Evolutionary conservation across 2,113 vertebrate genomes (phyloP), one percentile per base, ranked within the genome.

Genomic region (Xyliphius kryptos): DNA sequence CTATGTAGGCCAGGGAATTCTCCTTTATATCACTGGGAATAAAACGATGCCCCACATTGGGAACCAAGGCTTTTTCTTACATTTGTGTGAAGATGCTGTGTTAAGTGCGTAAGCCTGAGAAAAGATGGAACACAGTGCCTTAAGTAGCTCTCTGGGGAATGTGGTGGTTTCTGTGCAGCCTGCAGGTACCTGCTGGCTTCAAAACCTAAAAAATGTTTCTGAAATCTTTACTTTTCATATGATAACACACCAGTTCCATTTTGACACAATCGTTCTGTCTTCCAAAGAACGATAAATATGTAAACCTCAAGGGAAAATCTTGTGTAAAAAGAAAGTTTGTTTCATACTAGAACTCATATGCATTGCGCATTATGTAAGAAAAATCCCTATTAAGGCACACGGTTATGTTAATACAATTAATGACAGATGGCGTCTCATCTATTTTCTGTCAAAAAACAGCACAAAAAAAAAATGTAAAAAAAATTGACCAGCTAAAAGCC

Each of bases 101-200:
- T 58, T 68, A 62, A 59, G 66, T 47, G 61, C 43, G 52, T 59
- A 44, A 56, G 64, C 50, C 67, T 47, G 68, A 61, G 48, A 32
- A 72, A 60, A 67, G 67, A 70, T 54, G 60, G 63, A 62, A 64
- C 66, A 48, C 41, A 44, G 20, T 49, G 21, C 73, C 62, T 60
- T 63, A 68, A 71, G 66, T 63, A 63, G 58, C 74, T 77, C 73
- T 66, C 68, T 32, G 20, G 66, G 66, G 62, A 64, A 7, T 7
- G 16, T 9, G 21, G 19, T 12, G 15, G 64, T 64, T 49, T 77
- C 69, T 13, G 44, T 5, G 49, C 67, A 73, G 64, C 8, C 67
- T 59, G 26, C 58, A 57, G 3, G 57, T 9, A 20, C 14, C 5
- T 56, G 59, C 66, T 68, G 41, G 53, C 13, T 73, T 69, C 9